Evolutionary conservation across 2,888 invertebrate species (phyloP).

Genomic region (Habroteleia sp.): DNA sequence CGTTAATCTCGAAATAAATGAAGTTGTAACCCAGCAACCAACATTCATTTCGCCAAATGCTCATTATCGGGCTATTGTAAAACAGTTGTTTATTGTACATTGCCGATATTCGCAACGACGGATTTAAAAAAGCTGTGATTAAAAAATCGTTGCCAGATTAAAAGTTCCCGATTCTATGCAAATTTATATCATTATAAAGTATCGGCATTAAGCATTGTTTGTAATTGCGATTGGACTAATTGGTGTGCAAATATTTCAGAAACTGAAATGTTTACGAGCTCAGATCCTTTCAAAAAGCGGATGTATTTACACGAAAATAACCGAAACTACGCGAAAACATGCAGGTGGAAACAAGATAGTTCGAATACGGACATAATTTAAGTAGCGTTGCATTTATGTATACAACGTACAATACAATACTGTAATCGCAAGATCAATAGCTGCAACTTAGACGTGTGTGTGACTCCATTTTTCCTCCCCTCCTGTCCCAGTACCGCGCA

Average conservation of each 20-base stretch:
- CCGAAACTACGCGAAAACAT: constrained; percentile 24
- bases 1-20: constrained; percentile 50
- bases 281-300: background rate
- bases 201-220: too few relatives aligned
- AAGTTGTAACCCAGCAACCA: constrained; percentile 24
- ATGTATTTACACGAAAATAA: constrained; percentile 20
- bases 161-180: too few relatives aligned
- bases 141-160: too few relatives aligned
- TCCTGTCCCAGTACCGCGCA: too few relatives aligned
- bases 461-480: too few relatives aligned
- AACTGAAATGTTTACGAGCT: too few relatives aligned
- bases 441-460: constrained; percentile 8
- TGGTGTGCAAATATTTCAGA: too few relatives aligned
- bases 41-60: constrained; percentile 3
- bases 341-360: constrained; percentile 35
- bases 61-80: constrained; percentile 25
- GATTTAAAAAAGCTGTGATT: too few relatives aligned
- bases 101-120: too few relatives aligned
- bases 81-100: too few relatives aligned
- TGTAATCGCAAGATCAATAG: constrained; percentile 28
- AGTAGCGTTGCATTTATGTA: constrained; percentile 29
- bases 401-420: constrained; percentile 8
- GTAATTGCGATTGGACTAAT: too few relatives aligned
- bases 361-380: constrained; percentile 34
- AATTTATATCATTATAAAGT: too few relatives aligned